Conservation (phyloP, 2,797 vertebrate species). For the Tapirus indicus region DNA sequence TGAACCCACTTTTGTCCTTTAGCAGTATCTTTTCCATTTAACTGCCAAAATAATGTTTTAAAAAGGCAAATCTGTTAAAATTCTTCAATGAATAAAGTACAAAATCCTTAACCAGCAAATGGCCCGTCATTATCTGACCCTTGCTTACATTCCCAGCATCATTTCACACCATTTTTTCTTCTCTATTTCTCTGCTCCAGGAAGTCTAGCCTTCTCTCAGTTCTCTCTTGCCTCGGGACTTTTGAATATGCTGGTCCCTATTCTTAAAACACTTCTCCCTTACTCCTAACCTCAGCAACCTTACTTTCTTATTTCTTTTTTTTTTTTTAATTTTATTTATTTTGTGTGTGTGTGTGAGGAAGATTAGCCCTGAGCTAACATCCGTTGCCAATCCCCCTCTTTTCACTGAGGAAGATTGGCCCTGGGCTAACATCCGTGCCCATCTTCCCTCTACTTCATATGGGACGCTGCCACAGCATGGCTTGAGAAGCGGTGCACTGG, state of each 20-base stretch:
- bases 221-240: not conserved
- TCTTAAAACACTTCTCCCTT: not conserved
- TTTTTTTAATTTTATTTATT: too few species aligned
- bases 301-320: not conserved
- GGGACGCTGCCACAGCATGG: too few species aligned
- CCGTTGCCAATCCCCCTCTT: too few species aligned
- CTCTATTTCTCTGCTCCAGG: not conserved
- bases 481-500: too few species aligned
- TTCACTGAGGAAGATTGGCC: too few species aligned
- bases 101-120: not conserved
- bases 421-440: too few species aligned
- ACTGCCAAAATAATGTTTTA: not conserved
- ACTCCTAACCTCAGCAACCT: not conserved
- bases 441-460: too few species aligned
- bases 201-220: not conserved
- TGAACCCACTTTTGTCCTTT: not conserved
- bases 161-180: not conserved
- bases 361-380: too few species aligned
- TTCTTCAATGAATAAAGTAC: not conserved
- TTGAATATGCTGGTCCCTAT: not conserved
- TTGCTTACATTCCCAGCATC: not conserved
- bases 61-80: not conserved
- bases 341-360: too few species aligned
- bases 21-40: not conserved
- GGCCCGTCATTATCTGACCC: not conserved